A percentile compares a stretch with the other conserved stretches of the same genome.
These are phyloP conservation scores for Tipula helvola DNA, from an alignment of 2,888 invertebrate species.

Conservation along the genomic window DNA sequence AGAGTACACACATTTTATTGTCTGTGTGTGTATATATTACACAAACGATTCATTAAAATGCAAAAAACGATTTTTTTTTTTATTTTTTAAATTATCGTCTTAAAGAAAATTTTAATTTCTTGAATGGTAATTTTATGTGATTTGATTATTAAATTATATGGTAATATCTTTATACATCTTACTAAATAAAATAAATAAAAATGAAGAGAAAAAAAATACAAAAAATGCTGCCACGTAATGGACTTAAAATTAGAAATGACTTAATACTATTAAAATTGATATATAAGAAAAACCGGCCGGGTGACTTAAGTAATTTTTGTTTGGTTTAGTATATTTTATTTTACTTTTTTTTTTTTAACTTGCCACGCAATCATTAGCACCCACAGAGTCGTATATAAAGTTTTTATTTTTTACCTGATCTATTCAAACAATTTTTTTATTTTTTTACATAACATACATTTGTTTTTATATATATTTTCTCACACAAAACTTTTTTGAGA, in stretches of 20 bases:
- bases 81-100: neutral
- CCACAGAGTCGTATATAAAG: neutral
- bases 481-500: neutral
- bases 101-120: neutral
- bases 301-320: neutral
- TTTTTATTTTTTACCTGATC: neutral
- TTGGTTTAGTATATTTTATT: neutral
- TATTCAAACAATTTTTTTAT: neutral
- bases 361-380: conserved; percentile 4
- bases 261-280: neutral
- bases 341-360: neutral
- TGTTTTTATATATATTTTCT: neutral
- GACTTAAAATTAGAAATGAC: neutral
- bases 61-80: neutral
- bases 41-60: neutral
- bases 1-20: neutral
- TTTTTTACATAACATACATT: neutral
- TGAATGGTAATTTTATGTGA: neutral
- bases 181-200: neutral
- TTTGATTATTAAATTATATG: neutral
- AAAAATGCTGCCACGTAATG: neutral
- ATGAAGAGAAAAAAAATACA: neutral
- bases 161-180: neutral
- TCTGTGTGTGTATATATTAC: neutral
- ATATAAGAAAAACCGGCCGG: neutral